phyloP scores from a whole-genome alignment of 1,140 invertebrate species.

The Drosophila saltans region DNA sequence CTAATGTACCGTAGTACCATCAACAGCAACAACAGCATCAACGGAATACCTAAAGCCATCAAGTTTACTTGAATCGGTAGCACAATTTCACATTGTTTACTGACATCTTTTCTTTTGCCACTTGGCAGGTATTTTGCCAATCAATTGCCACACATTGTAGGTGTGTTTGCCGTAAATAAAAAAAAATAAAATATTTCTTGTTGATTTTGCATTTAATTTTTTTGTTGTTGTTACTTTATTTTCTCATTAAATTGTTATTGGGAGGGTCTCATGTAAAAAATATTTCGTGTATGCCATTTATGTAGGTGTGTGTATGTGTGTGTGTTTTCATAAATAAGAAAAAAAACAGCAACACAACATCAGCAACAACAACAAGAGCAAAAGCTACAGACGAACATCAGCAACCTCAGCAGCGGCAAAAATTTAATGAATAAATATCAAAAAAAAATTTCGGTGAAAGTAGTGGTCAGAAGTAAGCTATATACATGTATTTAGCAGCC shows the following conservation, averaged over 20 bases:
- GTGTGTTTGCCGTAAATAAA: constrained; percentile 52
- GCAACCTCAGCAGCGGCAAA: constrained; percentile 64
- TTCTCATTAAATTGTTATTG: constrained; percentile 10
- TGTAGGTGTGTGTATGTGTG: constrained; percentile 58
- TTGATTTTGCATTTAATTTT: constrained; percentile 74
- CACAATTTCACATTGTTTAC: constrained; percentile 75
- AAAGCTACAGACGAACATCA: constrained; percentile 45
- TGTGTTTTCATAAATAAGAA: constrained; percentile 21
- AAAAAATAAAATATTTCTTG: constrained; percentile 29
- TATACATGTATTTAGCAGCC: constrained; percentile 60
- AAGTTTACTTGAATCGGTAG: constrained; percentile 61
- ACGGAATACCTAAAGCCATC: constrained; percentile 23
- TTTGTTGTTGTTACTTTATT: constrained; percentile 35
- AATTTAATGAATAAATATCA: constrained; percentile 81
- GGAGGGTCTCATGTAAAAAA: constrained; percentile 67
- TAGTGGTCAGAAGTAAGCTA: constrained; percentile 74
- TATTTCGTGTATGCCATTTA: constrained; percentile 46
- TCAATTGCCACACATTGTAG: constrained; percentile 76
- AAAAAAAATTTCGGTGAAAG: constrained; percentile 78
- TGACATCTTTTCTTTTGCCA: constrained; percentile 67
- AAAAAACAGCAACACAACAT: constrained; percentile 35
- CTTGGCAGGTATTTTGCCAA: constrained; percentile 60
- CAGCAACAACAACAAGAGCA: constrained; percentile 44
- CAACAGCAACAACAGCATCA: constrained; percentile 12
- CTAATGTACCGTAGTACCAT: constrained; percentile 55